Evolutionary conservation across 2,797 vertebrate species (phyloP), one percentile per base, ranked within the genome.

Genomic region (Sarcoramphus papa): DNA sequence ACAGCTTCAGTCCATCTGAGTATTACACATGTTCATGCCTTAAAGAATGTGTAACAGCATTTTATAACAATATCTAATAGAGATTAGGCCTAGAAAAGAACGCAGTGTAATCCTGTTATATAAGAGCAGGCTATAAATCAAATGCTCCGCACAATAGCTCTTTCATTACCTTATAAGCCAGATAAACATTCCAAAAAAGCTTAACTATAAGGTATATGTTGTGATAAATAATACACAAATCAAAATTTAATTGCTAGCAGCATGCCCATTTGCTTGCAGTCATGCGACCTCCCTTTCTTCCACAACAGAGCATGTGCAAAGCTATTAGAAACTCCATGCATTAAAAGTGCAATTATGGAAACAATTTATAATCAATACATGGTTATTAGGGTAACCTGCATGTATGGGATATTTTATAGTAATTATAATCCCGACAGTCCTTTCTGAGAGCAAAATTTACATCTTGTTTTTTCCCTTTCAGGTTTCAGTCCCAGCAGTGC

Each of bases 401-500:
- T 35, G 31, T 74, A 67, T 60, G 70, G 69, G 85, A 72, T 93
- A 78, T 94, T 92, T 95, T 82, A 74, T 28, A 85, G 67, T 59
- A 87, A 85, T 85, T 95, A 70, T 43, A 93, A 89, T 79, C 56
- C 63, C 33, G 11, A 67, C 65, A 82, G 59, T 51, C 23, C 51
- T 86, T 93, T 90, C 67, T 41, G 77, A 84, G 43, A 86, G 51
- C 9, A 88, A 85, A 92, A 93, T 91, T 59, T 79, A 43, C 30
- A 45, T 88, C 45, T 40, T 50, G n/a, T 0, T 14, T 84, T 84
- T 79, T 86, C 35, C 24, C 63, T 87, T 94, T 90, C 83, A 76
- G 51, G 96, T 97, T 96, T 95, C 70, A 97, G 85, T 95, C 96
- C 93, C 96, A 10, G 93, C 95, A 97, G 90, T 89, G 94, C 96